Evolutionary conservation across 2,797 vertebrate genomes (phyloP).

Genomic region (Chiloscyllium punctatum): DNA sequence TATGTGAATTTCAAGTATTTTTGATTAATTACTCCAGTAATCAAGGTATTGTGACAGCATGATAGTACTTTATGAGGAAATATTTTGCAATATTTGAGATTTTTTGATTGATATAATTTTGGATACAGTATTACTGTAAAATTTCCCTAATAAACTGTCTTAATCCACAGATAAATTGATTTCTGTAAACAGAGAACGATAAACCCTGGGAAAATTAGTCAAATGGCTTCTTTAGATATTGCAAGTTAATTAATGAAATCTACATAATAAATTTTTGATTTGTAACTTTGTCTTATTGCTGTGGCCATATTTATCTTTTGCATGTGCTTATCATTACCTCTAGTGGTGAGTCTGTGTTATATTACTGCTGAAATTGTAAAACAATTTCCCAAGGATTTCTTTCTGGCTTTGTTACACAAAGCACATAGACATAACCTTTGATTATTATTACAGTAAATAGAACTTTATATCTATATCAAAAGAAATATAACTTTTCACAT

Average conservation of each 20-base stretch:
- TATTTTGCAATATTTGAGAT: background rate
- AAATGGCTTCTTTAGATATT: background rate
- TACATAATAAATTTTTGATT: background rate
- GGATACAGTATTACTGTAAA: background rate
- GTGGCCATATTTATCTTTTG: background rate
- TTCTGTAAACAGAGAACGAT: background rate
- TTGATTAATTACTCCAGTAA: background rate
- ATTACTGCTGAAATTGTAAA: background rate
- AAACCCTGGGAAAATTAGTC: background rate
- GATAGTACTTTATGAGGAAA: background rate
- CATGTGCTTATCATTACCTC: constrained; percentile 11
- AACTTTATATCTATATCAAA: background rate
- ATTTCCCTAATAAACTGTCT: background rate
- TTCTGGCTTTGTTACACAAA: background rate
- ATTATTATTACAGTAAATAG: background rate
- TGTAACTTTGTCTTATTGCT: background rate
- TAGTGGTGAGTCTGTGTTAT: constrained; percentile 16
- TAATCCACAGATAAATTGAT: background rate
- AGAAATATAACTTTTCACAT: background rate
- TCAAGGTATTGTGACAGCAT: background rate
- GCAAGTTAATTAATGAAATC: background rate
- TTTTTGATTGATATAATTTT: background rate
- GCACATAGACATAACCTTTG: background rate
- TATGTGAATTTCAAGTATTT: background rate
- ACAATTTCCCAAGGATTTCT: background rate